Percentiles rank a stretch among this genome's conserved stretches.
phyloP scores from a whole-genome alignment of 2,797 vertebrate species.

The Pelobates cultripes region DNA sequence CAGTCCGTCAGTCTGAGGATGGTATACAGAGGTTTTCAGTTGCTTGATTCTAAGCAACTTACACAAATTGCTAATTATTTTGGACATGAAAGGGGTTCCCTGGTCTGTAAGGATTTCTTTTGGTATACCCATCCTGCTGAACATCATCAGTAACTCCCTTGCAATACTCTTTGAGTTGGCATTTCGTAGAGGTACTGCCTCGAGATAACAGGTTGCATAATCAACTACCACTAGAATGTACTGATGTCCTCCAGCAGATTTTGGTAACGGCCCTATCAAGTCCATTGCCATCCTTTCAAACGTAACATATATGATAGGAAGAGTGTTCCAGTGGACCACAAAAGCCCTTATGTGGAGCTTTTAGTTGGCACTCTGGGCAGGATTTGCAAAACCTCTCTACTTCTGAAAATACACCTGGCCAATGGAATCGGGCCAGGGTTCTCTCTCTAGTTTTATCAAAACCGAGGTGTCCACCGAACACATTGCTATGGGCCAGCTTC shows the following conservation, averaged over 20 bases:
- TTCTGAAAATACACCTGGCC: background rate
- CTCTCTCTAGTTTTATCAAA: background rate
- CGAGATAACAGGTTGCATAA: background rate
- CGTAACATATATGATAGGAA: background rate
- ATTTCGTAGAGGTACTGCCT: background rate
- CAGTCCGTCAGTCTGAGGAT: too few relatives aligned
- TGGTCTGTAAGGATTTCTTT: conserved; percentile 1
- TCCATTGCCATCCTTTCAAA: background rate
- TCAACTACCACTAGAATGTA: too few relatives aligned
- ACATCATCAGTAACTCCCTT: background rate
- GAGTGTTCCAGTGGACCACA: background rate
- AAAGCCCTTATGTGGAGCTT: background rate
- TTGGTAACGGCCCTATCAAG: background rate
- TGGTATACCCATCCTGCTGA: background rate
- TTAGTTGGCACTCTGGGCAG: too few relatives aligned
- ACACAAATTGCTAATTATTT: background rate
- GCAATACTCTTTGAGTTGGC: conserved; percentile 1
- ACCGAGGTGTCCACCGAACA: background rate
- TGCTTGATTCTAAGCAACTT: too few relatives aligned
- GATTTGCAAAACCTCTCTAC: background rate
- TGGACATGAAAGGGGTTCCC: too few relatives aligned
- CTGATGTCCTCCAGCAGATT: too few relatives aligned
- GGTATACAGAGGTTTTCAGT: too few relatives aligned
- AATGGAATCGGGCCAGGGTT: background rate
- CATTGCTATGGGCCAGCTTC: background rate